Conservation (phyloP, 2,888 invertebrate genomes). For the Cerastis leucographa region DNA sequence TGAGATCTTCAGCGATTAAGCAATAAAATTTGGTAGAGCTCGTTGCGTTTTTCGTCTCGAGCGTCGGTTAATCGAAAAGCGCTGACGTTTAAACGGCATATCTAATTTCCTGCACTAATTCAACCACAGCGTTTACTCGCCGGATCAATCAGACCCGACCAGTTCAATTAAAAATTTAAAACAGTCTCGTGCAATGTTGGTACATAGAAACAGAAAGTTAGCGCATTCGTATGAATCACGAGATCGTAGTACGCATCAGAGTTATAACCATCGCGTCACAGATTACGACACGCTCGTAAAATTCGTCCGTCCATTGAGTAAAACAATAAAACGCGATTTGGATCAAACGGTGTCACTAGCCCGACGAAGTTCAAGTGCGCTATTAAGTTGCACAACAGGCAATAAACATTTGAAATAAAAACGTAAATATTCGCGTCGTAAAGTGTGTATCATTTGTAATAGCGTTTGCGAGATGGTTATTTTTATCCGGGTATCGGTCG, state of each 20-base stretch:
- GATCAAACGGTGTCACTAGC: conserved; percentile 90
- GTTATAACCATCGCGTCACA: conserved; percentile 84
- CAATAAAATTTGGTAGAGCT: conserved; percentile 61
- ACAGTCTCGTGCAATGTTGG: conserved; percentile 60
- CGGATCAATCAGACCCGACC: conserved; percentile 50
- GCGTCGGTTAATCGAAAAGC: conserved; percentile 56
- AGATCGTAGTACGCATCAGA: conserved; percentile 80
- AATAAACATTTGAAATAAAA: conserved; percentile 88
- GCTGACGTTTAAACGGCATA: conserved; percentile 64
- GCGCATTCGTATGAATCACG: conserved; percentile 81
- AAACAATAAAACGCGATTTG: conserved; percentile 89
- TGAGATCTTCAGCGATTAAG: conserved; percentile 57
- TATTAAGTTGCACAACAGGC: conserved; percentile 89
- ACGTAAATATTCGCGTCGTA: conserved; percentile 83
- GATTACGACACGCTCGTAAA: conserved; percentile 88
- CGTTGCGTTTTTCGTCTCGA: conserved; percentile 50
- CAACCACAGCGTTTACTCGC: conserved; percentile 44
- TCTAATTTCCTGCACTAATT: conserved; percentile 61
- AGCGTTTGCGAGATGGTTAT: conserved; percentile 82
- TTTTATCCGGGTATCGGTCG: conserved; percentile 86
- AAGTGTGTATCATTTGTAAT: conserved; percentile 78
- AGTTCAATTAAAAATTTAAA: conserved; percentile 59
- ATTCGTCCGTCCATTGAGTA: conserved; percentile 87
- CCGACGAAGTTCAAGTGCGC: conserved; percentile 88
- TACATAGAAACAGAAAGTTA: conserved; percentile 82